Evolutionary conservation across 2,797 vertebrate genomes (phyloP), one percentile per base, ranked within the genome.

Genomic region (Eupleurogrammus muticus): DNA sequence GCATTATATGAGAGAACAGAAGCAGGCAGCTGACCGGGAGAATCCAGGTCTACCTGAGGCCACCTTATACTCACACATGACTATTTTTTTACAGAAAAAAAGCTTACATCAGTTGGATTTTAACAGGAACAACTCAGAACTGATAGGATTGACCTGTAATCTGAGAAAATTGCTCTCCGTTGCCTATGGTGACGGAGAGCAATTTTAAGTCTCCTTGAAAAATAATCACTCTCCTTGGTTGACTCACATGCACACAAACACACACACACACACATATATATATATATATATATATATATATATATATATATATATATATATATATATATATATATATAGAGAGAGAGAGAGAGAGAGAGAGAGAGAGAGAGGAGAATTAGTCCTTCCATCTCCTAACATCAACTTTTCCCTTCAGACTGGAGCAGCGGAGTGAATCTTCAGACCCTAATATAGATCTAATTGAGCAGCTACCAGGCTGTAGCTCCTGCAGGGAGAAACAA

Each of bases 131-230:
- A 40, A 9, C 35, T 19, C 35, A 19, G 4, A n/a, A 56, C 5
- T 70, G 47, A 55, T 23, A 47, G 35, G 51, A 23, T 9, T 38
- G 36, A 51, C 53, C 19, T 42, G 20, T 23, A 14, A 35, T 59
- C 44, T 60, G 55, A 59, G 66, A 51, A 58, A 40, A 54, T 46
- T 13, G 57, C 35, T 50, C 5, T n/a, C 17, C 24, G 16, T 24
- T 69, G 34, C 21, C 56, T 16, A 10, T 36, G 24, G 38, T 38
- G 21, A 40, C 9, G 5, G 20, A 47, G 46, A 57, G 17, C 58
- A 9, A 42, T 17, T n/a, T n/a, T n/a, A n/a, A 44, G 61, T 52
- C 53, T 69, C 71, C 69, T 68, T 77, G 57, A 66, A 28, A 53
- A 13, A 32, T n/a, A 34, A n/a, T 1, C 35, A 49, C 12, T 46